Evolutionary conservation across 2,888 invertebrate genomes (phyloP).

Genomic region (Odontocerum albicorne): DNA sequence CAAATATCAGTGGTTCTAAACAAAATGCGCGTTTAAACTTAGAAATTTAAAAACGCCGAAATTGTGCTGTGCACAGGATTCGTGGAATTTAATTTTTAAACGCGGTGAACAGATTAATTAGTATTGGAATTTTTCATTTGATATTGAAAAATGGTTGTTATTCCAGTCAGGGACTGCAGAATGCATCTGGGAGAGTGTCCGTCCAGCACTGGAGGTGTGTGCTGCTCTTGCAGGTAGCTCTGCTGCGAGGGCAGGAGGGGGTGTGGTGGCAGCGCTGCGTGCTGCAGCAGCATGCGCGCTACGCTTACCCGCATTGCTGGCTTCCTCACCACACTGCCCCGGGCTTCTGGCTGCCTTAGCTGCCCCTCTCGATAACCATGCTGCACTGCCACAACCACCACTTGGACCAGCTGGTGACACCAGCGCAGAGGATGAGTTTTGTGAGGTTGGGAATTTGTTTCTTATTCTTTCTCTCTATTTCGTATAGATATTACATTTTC

Average conservation of each 20-base stretch:
- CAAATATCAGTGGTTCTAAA: no score
- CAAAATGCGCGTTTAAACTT: no score
- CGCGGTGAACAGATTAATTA: no score
- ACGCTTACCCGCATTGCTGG: constrained; percentile 34
- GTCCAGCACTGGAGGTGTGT: constrained; percentile 18
- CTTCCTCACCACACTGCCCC: constrained; percentile 32
- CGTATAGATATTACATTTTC: no score
- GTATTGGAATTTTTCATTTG: no score
- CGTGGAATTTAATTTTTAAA: no score
- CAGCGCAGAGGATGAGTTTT: constrained; percentile 69
- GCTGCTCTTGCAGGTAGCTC: constrained; percentile 12
- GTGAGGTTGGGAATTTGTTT: constrained; percentile 46
- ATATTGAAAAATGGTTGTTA: no score
- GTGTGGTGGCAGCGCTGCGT: constrained; percentile 22
- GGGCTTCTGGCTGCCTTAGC: constrained; percentile 48
- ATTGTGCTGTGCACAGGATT: no score
- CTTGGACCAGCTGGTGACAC: constrained; percentile 35
- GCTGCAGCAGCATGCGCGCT: constrained; percentile 23
- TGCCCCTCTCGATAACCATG: constrained; percentile 47
- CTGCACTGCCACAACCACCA: constrained; percentile 40
- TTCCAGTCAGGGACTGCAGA: constrained; percentile 30
- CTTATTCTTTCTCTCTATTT: not conserved
- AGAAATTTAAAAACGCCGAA: no score
- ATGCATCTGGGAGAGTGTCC: constrained; percentile 28
- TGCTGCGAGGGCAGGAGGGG: constrained; percentile 15